Base-by-base conservation (phyloP, 2,888 invertebrate species). In the Metopia argyrocephala region DNA sequence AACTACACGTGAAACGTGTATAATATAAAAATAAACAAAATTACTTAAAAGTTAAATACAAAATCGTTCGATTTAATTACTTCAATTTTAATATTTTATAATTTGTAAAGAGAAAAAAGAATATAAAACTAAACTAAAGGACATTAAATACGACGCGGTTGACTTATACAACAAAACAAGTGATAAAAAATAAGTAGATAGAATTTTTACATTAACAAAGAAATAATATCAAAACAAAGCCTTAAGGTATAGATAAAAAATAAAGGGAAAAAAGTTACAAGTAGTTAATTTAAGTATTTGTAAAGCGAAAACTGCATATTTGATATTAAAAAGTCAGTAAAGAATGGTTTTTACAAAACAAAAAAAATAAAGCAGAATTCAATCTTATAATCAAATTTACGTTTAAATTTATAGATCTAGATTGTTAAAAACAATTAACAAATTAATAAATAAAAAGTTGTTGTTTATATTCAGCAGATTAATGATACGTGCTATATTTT, bases 371-470 rank as follows among this genome's bases (percentile, higher is more conserved):
- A 20, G 20, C 9, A 28, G 20, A 21, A 56, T 2, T n/a, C 31
- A n/a, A 31, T 57, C 31, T 57, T 18, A 31, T 57, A 31, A 57
- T 31, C 57, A 31, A 57, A 31, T 31, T 57, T 57, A 57, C 12
- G 20, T 18, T 57, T 20, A 57, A 57, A 57, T 57, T 57, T 57
- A 54, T 18, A 56, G 56, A 56, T 56, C 38, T 56, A 56, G 27
- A 56, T 56, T 56, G 56, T 12, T 38, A 38, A 15, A 38, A n/a
- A n/a, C n/a, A n/a, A 15, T 38, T 38, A 38, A 38, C 15, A 38
- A 38, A 3, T 38, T 38, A 38, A 38, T 15, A 38, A 12, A 38
- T 15, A 38, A 38, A 15, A 15, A 12, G 12, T 12, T 3, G 31
- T 31, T 31, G 12, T 31, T 31, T 31, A 12, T 12, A 31, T 31